These are phyloP conservation scores for Orthonyx spaldingii DNA, from an alignment of 2,113 vertebrate species.

Conservation along the genomic window DNA sequence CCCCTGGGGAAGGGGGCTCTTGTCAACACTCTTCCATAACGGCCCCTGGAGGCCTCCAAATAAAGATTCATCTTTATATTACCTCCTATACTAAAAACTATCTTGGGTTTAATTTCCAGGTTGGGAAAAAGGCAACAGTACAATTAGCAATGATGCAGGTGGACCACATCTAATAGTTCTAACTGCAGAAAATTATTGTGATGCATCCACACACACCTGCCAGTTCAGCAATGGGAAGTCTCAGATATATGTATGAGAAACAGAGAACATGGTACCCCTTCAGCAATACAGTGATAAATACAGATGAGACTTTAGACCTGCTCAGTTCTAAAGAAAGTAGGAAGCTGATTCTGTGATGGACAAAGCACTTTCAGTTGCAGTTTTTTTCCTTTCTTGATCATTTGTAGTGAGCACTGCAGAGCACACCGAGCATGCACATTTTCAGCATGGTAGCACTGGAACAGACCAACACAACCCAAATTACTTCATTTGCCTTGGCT, in stretches of 20 bases:
- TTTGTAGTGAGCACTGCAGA: background rate
- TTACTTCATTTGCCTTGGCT: background rate
- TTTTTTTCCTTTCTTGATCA: background rate
- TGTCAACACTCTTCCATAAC: no score
- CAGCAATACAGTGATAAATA: background rate
- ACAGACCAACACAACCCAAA: background rate
- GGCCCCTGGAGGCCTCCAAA: no score
- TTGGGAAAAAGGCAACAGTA: no score
- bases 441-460: background rate
- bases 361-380: background rate
- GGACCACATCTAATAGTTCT: background rate
- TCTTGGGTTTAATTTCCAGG: no score
- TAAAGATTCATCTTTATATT: no score
- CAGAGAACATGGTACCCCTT: background rate
- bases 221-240: background rate
- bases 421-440: background rate
- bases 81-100: no score
- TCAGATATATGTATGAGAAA: background rate
- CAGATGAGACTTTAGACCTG: background rate
- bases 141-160: background rate
- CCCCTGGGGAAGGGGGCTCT: no score
- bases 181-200: background rate
- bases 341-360: background rate
- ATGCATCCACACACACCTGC: background rate
- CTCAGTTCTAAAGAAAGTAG: background rate